Conservation (phyloP, 1,140 invertebrate species). For the Drosophila guanche region DNA sequence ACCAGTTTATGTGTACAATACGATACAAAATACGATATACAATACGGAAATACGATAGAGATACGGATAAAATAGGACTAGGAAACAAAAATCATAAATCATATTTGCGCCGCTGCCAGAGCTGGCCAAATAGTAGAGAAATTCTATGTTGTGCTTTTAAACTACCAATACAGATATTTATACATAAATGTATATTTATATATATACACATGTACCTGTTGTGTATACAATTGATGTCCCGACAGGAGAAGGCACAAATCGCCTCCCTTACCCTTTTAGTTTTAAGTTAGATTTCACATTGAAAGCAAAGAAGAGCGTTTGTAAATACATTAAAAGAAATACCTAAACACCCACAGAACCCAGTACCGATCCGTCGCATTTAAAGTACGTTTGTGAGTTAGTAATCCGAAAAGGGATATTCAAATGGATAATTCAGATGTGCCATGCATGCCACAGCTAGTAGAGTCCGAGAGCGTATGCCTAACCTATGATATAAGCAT, state of each 20-base stretch:
- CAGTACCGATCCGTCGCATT: slow-evolving; percentile 50
- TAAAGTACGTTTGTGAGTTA: slow-evolving; percentile 46
- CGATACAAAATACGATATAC: slow-evolving; percentile 45
- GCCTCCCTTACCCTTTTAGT: slow-evolving; percentile 24
- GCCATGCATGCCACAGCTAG: slow-evolving; percentile 66
- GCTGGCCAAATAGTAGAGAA: slow-evolving; percentile 59
- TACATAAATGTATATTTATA: slow-evolving; percentile 31
- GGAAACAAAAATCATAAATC: slow-evolving; percentile 12
- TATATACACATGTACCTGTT: slow-evolving; percentile 73
- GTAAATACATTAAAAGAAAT: slow-evolving; percentile 37
- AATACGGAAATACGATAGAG: slow-evolving; percentile 52
- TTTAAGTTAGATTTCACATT: slow-evolving; percentile 50
- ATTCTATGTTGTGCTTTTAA: slow-evolving; percentile 71
- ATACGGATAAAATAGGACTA: slow-evolving; percentile 49
- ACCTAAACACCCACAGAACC: slow-evolving; percentile 17
- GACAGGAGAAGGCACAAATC: slow-evolving; percentile 13
- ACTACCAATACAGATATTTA: slow-evolving; percentile 35
- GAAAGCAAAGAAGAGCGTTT: slow-evolving; percentile 33
- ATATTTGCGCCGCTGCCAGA: slow-evolving; percentile 45
- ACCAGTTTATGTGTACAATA: slow-evolving; percentile 78
- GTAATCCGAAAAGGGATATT: not conserved
- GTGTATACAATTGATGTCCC: slow-evolving; percentile 57
- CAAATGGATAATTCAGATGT: slow-evolving; percentile 65
- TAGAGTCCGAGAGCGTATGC: slow-evolving; percentile 10
- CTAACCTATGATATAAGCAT: not conserved